phyloP scores from a whole-genome alignment of 2,113 vertebrate genomes.

The Myxocyprinus asiaticus region DNA sequence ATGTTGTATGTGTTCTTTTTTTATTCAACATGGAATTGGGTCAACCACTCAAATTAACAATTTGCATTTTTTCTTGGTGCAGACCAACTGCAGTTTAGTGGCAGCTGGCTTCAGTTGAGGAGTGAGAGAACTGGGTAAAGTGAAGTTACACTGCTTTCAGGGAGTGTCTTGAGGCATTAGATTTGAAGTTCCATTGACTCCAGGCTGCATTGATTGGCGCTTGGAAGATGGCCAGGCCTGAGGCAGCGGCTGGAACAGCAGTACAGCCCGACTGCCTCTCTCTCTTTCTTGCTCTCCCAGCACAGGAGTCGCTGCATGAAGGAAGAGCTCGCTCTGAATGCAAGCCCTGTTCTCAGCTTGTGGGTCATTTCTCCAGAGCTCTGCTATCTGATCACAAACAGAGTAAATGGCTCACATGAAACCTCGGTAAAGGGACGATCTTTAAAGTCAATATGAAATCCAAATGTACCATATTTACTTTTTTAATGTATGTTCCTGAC shows the following conservation, averaged over 20 bases:
- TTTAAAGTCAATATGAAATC: neutral
- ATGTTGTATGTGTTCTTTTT: slow-evolving; percentile 50
- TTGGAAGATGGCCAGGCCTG: slow-evolving; percentile 71
- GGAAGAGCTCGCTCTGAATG: slow-evolving; percentile 67
- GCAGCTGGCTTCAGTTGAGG: slow-evolving; percentile 62
- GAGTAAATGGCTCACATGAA: slow-evolving; percentile 29
- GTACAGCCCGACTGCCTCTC: no score
- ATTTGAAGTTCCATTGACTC: slow-evolving; percentile 70
- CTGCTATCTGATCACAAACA: slow-evolving; percentile 69
- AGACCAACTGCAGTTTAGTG: slow-evolving; percentile 44
- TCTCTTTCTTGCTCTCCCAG: no score
- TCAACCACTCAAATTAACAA: slow-evolving; percentile 76
- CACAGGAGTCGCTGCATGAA: slow-evolving; percentile 40
- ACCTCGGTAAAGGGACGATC: neutral
- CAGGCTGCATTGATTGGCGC: slow-evolving; percentile 75
- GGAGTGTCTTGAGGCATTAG: slow-evolving; percentile 49
- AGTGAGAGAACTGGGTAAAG: slow-evolving; percentile 25
- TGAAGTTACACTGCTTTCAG: neutral
- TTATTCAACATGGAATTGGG: slow-evolving; percentile 74
- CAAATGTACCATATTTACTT: no score
- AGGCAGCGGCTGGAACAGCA: slow-evolving; percentile 22
- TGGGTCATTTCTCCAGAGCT: slow-evolving; percentile 68
- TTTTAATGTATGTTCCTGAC: no score
- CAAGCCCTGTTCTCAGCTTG: slow-evolving; percentile 72
- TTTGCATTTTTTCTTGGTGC: slow-evolving; percentile 25